phyloP scores from a whole-genome alignment of 2,113 vertebrate species.

The Petrocephalus zakoni region DNA sequence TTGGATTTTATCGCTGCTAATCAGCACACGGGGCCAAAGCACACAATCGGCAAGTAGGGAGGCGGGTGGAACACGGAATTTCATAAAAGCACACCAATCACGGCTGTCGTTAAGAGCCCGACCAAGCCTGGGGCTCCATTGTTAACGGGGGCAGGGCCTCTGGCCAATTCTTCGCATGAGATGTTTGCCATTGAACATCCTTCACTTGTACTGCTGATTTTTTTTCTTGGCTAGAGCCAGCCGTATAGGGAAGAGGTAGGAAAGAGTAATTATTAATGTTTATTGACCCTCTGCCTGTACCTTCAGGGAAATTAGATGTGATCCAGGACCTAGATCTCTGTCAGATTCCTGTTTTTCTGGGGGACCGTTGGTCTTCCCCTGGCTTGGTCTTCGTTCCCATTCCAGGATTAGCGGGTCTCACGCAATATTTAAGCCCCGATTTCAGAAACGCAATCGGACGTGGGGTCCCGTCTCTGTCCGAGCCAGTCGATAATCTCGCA shows the following conservation, averaged over 20 bases:
- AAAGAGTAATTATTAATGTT: background rate
- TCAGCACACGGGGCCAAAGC: background rate
- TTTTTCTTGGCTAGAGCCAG: background rate
- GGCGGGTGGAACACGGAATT: background rate
- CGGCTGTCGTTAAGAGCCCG: background rate
- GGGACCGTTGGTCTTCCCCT: background rate
- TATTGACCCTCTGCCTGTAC: background rate
- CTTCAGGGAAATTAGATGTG: background rate
- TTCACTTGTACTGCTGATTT: background rate
- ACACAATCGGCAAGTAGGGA: background rate
- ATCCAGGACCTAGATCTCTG: background rate
- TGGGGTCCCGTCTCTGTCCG: background rate
- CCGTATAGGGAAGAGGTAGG: background rate
- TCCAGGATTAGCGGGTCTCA: background rate
- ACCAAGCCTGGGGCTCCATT: background rate
- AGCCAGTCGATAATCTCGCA: background rate
- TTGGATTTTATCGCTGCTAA: conserved; percentile 21
- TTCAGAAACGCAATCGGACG: background rate
- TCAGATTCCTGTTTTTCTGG: background rate
- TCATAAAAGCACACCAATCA: background rate
- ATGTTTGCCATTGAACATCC: background rate
- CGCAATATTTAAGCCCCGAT: background rate
- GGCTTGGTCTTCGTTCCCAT: background rate
- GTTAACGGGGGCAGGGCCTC: background rate
- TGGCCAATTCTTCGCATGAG: background rate